These are phyloP conservation scores for Prunella fulvescens DNA, from an alignment of 2,113 vertebrate species.

Conservation along the genomic window DNA sequence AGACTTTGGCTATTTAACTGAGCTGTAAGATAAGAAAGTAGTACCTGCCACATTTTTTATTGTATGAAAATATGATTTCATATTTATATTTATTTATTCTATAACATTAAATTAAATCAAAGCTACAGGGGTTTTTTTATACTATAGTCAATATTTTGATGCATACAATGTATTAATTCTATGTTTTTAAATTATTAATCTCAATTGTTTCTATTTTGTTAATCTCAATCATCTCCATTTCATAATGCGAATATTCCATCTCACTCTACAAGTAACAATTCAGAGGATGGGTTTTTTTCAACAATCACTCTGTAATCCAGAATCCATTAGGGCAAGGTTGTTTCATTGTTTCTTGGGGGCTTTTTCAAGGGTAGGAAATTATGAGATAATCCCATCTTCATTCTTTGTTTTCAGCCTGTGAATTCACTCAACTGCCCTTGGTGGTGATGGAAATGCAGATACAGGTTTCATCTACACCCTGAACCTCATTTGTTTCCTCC, in stretches of 20 bases:
- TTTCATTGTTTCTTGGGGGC: neutral
- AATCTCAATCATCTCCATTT: neutral
- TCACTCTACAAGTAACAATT: neutral
- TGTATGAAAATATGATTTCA: neutral
- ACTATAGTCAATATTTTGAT: neutral
- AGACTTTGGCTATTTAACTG: neutral
- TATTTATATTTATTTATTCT: neutral
- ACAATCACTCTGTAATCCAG: neutral
- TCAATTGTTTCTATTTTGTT: neutral
- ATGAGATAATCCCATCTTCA: neutral
- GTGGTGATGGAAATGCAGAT: neutral
- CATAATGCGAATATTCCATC: neutral
- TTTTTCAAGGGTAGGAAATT: neutral
- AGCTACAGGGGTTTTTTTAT: fast-evolving
- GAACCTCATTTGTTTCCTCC: neutral
- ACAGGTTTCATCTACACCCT: neutral
- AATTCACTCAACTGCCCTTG: neutral
- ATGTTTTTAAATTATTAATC: neutral
- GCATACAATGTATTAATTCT: neutral
- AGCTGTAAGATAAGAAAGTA: neutral
- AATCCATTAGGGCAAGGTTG: neutral
- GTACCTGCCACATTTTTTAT: neutral
- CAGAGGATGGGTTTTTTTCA: neutral
- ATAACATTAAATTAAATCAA: neutral
- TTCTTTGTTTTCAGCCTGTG: neutral